These are phyloP conservation scores for Hydrolagus colliei DNA, from an alignment of 2,797 vertebrate genomes.

Conservation along the genomic window DNA sequence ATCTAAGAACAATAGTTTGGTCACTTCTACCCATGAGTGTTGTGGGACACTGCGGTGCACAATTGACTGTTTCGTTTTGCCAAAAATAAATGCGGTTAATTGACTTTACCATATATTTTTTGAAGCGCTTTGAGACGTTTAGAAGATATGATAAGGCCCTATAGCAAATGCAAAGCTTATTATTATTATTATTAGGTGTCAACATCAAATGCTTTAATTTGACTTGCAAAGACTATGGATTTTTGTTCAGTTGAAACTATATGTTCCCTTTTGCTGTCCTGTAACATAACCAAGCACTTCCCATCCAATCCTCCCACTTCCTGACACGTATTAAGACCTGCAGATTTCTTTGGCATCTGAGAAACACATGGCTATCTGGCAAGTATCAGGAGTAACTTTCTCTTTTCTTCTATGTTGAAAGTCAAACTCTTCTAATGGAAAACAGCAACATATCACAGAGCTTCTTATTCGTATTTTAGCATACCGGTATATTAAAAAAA, in stretches of 20 bases:
- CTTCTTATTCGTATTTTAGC: not conserved
- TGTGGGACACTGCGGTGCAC: too few species aligned
- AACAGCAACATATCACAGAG: not conserved
- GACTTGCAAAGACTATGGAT: not conserved
- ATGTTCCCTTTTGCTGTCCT: not conserved
- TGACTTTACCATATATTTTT: too few species aligned
- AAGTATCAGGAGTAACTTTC: not conserved
- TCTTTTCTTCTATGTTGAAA: conserved; percentile 5
- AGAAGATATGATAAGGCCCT: too few species aligned
- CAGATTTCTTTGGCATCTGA: conserved; percentile 22
- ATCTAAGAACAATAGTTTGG: too few species aligned
- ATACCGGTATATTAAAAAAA: not conserved
- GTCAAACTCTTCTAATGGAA: conserved; percentile 14
- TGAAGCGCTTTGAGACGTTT: too few species aligned
- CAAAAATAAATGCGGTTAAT: too few species aligned
- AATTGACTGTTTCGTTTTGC: too few species aligned
- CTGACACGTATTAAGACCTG: not conserved
- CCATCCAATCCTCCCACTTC: conserved; percentile 20
- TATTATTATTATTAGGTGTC: too few species aligned
- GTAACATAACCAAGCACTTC: not conserved
- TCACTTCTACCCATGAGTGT: too few species aligned
- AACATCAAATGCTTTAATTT: not conserved
- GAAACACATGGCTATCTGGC: conserved; percentile 25
- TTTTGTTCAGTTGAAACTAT: not conserved
- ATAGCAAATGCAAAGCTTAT: too few species aligned